Evolutionary conservation across 2,113 vertebrate species (phyloP).

Genomic region (Peromyscus leucopus): DNA sequence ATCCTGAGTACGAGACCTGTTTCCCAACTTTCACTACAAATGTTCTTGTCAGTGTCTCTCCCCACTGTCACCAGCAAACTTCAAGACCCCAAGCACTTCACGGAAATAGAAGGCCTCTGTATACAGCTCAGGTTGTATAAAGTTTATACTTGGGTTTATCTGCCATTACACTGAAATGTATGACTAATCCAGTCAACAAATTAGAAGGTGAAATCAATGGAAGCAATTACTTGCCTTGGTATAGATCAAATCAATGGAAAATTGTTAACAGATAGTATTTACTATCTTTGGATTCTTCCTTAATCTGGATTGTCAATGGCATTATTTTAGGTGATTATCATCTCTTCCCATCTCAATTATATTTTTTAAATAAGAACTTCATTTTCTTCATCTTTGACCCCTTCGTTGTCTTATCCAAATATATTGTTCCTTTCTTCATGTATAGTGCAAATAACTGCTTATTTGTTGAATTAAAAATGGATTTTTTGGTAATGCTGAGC

Average conservation of each 20-base stretch:
- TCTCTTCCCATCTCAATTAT: conserved; percentile 12
- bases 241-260: conserved; percentile 26
- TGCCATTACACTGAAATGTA: conserved; percentile 4
- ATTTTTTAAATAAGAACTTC: conserved; percentile 44
- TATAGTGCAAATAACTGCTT: not conserved
- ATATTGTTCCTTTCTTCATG: not conserved
- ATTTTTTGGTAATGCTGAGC: conserved; percentile 40
- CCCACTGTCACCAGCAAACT: conserved; percentile 16
- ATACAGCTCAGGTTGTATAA: not conserved
- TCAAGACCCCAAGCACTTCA: not conserved
- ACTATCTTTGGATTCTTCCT: conserved; percentile 34
- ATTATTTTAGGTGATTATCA: conserved; percentile 32
- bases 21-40: conserved; percentile 23
- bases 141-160: conserved; percentile 52
- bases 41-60: not conserved
- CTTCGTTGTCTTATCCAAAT: not conserved
- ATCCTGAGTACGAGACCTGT: not conserved
- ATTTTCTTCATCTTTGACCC: conserved; percentile 11
- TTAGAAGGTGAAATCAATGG: conserved; percentile 64
- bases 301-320: not conserved
- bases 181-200: conserved; percentile 26
- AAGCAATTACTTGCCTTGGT: conserved; percentile 29
- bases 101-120: not conserved
- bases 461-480: conserved; percentile 34
- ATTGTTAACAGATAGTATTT: not conserved